Conservation (phyloP, 1,140 invertebrate genomes). For the Papilio glaucus region DNA sequence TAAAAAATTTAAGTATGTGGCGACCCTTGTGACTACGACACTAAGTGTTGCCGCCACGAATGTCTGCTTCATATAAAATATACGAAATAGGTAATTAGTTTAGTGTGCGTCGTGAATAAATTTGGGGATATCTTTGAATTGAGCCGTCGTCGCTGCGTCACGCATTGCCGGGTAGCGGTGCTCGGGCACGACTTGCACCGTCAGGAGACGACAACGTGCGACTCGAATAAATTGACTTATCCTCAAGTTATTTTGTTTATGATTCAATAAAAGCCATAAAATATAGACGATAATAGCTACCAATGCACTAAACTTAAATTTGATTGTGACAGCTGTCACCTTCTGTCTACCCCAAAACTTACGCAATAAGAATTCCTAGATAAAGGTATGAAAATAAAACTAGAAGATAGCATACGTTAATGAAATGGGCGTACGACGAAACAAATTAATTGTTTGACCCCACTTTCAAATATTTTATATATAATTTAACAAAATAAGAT, state of each 20-base stretch:
- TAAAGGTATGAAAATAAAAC: slow-evolving; percentile 2
- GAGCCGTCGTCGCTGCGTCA: slow-evolving; percentile 30
- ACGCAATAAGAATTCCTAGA: background rate
- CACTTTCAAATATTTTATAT: background rate
- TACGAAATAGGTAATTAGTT: slow-evolving; percentile 41
- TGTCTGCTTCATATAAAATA: slow-evolving; percentile 27
- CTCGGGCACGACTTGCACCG: slow-evolving; percentile 22
- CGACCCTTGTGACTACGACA: slow-evolving; percentile 11
- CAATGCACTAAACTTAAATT: background rate
- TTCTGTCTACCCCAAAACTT: background rate
- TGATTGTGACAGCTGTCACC: background rate
- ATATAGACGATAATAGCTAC: background rate
- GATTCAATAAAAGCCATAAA: background rate
- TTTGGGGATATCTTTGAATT: slow-evolving; percentile 39
- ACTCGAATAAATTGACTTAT: slow-evolving; percentile 14
- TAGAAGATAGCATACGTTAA: background rate
- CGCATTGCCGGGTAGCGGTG: slow-evolving; percentile 16
- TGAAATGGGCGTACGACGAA: background rate
- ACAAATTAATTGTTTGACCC: background rate
- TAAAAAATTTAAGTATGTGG: background rate
- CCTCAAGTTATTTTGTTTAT: background rate
- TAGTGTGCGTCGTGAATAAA: slow-evolving; percentile 36
- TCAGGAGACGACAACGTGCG: background rate
- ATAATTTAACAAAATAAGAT: too few species aligned
- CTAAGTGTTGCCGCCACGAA: slow-evolving; percentile 11